Conservation (phyloP, 2,888 invertebrate species). For the Dasysyrphus tricinctus region DNA sequence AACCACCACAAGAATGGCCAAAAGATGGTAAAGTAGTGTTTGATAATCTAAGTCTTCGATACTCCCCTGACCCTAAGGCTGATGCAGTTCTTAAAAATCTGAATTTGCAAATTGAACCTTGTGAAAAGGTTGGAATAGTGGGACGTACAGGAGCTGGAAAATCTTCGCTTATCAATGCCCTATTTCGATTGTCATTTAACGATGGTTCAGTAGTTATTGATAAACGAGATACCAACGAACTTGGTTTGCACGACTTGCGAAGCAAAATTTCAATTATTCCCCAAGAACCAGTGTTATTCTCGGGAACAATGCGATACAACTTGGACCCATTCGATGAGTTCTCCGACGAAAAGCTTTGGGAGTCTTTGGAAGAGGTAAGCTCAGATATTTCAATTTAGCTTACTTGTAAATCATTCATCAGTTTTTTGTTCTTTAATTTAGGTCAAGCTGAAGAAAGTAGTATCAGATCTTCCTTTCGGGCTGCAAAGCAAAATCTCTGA, state of each 20-base stretch:
- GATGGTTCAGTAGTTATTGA: conserved; percentile 93
- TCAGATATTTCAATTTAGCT: conserved; percentile 83
- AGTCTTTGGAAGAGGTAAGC: conserved; percentile 91
- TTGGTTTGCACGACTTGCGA: conserved; percentile 91
- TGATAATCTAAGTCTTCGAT: conserved; percentile 88
- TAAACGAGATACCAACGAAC: conserved; percentile 87
- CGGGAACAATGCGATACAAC: conserved; percentile 94
- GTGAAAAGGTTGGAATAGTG: conserved; percentile 89
- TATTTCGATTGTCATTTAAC: conserved; percentile 91
- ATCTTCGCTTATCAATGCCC: conserved; percentile 87
- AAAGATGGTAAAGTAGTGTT: conserved; percentile 88
- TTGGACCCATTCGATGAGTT: conserved; percentile 94
- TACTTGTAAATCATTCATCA: background rate
- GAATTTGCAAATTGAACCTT: conserved; percentile 86
- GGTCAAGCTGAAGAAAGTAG: conserved; percentile 87
- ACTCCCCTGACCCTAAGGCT: conserved; percentile 86
- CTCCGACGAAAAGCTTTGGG: conserved; percentile 91
- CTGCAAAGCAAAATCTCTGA: conserved; percentile 90
- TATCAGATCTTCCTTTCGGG: conserved; percentile 87
- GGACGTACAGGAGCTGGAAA: conserved; percentile 91
- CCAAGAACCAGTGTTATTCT: conserved; percentile 93
- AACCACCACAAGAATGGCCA: conserved; percentile 90
- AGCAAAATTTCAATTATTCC: conserved; percentile 93
- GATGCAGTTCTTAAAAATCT: conserved; percentile 90
- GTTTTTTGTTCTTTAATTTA: conserved; percentile 54